phyloP scores from a whole-genome alignment of 2,113 vertebrate genomes.

The Nesogale talazaci region DNA sequence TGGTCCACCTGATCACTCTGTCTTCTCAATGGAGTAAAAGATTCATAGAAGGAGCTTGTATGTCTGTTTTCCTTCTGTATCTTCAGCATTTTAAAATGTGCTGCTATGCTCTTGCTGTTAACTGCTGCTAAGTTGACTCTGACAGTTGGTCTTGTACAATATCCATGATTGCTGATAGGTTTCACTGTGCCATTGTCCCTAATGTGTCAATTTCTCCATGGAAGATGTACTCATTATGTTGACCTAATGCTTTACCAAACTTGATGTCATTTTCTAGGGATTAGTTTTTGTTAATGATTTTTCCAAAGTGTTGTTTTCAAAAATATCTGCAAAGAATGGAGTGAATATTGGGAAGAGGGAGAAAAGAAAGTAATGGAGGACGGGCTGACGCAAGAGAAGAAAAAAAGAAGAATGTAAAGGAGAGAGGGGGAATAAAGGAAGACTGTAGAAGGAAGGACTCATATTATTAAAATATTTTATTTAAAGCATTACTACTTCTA shows the following conservation, averaged over 20 bases:
- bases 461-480: not conserved
- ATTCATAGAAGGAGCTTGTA: not conserved
- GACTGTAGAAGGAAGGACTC: not conserved
- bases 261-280: no score
- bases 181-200: not conserved
- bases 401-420: not conserved
- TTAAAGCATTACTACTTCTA: not conserved
- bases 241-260: no score
- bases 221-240: no score
- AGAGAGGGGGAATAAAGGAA: not conserved
- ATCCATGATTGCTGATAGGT: not conserved
- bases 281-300: no score
- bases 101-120: not conserved
- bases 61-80: not conserved
- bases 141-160: not conserved
- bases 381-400: not conserved
- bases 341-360: not conserved
- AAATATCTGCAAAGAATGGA: not conserved
- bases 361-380: not conserved
- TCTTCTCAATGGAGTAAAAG: not conserved
- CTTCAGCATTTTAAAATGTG: not conserved
- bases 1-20: no score
- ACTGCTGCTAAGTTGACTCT: not conserved
- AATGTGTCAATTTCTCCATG: no score
- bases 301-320: not conserved